These are phyloP conservation scores for Nematolebias whitei DNA, from an alignment of 2,113 vertebrate genomes.

Conservation along the genomic window DNA sequence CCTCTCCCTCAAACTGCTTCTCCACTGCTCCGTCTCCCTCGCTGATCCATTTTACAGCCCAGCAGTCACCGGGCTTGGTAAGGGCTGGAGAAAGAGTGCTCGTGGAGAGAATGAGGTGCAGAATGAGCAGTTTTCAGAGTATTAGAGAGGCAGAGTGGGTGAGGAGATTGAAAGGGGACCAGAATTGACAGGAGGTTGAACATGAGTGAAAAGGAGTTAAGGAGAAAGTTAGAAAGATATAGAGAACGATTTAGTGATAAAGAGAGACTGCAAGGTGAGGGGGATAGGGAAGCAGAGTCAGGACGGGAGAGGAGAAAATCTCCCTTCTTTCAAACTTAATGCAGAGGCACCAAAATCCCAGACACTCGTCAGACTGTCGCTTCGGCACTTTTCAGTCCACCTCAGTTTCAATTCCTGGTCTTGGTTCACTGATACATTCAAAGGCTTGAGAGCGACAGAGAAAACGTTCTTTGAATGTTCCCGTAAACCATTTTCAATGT, in stretches of 20 bases:
- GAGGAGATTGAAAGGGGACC: constrained; percentile 75
- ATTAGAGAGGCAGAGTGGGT: constrained; percentile 67
- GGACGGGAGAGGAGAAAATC: constrained; percentile 43
- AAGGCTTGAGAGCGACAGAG: neutral
- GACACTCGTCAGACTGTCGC: constrained; percentile 1
- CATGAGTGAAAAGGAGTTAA: constrained; percentile 73
- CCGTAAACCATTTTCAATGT: too few species aligned
- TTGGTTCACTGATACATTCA: neutral
- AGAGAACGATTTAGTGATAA: constrained; percentile 71
- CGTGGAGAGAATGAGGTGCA: constrained; percentile 71
- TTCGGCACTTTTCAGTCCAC: constrained; percentile 28
- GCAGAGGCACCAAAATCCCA: constrained; percentile 23
- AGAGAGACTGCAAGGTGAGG: constrained; percentile 63
- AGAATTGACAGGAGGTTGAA: constrained; percentile 73
- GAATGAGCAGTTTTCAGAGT: constrained; percentile 72
- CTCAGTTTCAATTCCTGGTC: neutral
- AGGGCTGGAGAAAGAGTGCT: constrained; percentile 61
- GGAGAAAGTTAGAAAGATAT: constrained; percentile 72
- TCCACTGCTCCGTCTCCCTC: constrained; percentile 53
- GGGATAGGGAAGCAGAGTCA: constrained; percentile 50
- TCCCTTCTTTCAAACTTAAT: constrained; percentile 34
- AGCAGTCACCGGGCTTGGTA: constrained; percentile 71
- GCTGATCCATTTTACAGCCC: constrained; percentile 78
- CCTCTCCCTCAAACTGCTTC: constrained; percentile 65
- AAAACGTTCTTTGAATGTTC: too few species aligned